Percentiles rank a stretch among this genome's conserved stretches.
These are phyloP conservation scores for Acromyrmex heyeri DNA, from an alignment of 1,140 invertebrate genomes.

Conservation along the genomic window DNA sequence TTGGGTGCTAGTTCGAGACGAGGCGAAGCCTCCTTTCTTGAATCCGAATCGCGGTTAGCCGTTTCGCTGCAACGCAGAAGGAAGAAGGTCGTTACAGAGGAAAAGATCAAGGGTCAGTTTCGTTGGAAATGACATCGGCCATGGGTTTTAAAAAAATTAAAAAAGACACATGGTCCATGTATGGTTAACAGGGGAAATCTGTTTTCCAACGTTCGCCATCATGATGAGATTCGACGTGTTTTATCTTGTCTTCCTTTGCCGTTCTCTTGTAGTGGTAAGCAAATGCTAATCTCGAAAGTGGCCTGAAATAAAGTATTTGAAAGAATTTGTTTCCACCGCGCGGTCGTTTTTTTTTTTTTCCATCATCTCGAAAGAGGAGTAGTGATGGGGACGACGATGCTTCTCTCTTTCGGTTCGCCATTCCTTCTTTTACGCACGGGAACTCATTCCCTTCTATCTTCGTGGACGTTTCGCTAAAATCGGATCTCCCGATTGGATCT, in stretches of 20 bases:
- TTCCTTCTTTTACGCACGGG: slow-evolving; percentile 37
- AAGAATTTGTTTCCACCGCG: background rate
- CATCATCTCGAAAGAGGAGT: background rate
- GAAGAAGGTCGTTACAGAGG: slow-evolving; percentile 72
- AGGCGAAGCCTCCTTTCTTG: slow-evolving; percentile 69
- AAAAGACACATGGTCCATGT: background rate
- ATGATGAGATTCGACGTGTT: background rate
- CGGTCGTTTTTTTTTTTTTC: too few species aligned
- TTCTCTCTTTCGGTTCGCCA: background rate
- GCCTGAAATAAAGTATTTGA: background rate
- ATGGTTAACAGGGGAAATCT: background rate
- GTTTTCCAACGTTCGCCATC: background rate
- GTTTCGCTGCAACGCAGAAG: slow-evolving; percentile 61
- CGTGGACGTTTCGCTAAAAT: slow-evolving; percentile 34
- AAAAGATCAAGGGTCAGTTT: slow-evolving; percentile 67
- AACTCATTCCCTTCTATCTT: slow-evolving; percentile 3
- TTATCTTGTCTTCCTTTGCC: background rate
- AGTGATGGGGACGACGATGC: background rate
- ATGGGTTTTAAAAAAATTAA: too few species aligned
- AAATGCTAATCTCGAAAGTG: background rate
- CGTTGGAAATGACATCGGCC: slow-evolving; percentile 39
- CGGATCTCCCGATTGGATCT: slow-evolving; percentile 26
- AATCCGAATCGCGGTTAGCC: slow-evolving; percentile 71
- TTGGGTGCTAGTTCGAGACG: slow-evolving; percentile 63
- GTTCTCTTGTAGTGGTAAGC: background rate